These are phyloP conservation scores for Ctena decussata DNA, from an alignment of 2,888 invertebrate species.

Conservation along the genomic window DNA sequence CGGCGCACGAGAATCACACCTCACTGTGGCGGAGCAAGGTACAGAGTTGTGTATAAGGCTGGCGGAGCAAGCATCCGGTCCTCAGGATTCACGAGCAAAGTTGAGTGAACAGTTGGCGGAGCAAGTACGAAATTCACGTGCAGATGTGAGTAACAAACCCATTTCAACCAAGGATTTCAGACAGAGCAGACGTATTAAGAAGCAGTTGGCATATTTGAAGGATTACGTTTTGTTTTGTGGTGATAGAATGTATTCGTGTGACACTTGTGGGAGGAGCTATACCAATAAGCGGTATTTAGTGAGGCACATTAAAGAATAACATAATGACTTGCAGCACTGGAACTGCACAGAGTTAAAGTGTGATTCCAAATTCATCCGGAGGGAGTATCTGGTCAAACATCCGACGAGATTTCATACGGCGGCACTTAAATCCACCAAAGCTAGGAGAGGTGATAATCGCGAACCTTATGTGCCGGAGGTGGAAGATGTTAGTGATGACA, in stretches of 20 bases:
- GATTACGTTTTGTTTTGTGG: not conserved
- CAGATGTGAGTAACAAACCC: not conserved
- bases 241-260: not conserved
- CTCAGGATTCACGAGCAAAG: not conserved
- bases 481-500: too few species aligned
- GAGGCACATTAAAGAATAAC: not conserved
- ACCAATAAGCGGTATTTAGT: not conserved
- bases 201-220: not conserved
- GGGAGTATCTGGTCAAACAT: not conserved
- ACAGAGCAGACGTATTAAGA: not conserved
- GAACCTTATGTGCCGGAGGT: too few species aligned
- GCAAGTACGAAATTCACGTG: not conserved
- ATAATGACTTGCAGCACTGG: not conserved
- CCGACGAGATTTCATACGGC: too few species aligned
- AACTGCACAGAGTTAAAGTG: not conserved
- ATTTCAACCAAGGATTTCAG: not conserved
- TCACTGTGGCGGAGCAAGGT: not conserved
- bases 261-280: not conserved
- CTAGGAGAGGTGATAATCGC: too few species aligned
- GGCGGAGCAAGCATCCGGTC: not conserved
- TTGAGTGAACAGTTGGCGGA: not conserved
- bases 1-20: not conserved
- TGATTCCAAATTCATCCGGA: not conserved
- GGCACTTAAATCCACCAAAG: too few species aligned
- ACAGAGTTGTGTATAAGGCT: too few species aligned